phyloP scores from a whole-genome alignment of 2,888 invertebrate genomes.

The Luperina nickerlii region DNA sequence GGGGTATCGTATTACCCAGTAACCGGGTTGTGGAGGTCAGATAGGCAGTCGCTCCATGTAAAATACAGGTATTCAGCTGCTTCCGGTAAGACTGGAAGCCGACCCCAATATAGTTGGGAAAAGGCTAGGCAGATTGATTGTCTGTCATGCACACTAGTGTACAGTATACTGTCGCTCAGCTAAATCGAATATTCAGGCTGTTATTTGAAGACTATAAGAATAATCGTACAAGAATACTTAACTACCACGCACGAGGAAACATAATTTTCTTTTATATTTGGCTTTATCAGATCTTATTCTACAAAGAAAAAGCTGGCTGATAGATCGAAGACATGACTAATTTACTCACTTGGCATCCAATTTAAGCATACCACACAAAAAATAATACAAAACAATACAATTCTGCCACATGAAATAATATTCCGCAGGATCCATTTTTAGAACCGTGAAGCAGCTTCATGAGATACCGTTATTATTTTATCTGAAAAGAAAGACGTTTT shows the following conservation, averaged over 20 bases:
- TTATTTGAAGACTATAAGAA: too few species aligned
- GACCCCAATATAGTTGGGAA: too few species aligned
- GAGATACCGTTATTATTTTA: constrained; percentile 37
- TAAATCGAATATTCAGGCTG: neutral
- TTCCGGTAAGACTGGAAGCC: too few species aligned
- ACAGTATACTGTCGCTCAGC: neutral
- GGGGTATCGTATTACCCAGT: too few species aligned
- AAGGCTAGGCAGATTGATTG: too few species aligned
- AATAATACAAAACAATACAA: constrained; percentile 1
- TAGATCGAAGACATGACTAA: neutral
- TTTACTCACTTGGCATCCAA: neutral
- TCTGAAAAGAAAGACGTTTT: constrained; percentile 44
- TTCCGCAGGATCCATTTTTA: constrained; percentile 26
- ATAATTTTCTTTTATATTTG: neutral
- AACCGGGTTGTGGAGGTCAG: too few species aligned
- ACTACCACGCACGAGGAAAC: neutral
- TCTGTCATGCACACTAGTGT: neutral
- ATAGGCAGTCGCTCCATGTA: too few species aligned
- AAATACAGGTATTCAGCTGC: too few species aligned
- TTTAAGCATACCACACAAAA: neutral
- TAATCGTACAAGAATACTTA: neutral
- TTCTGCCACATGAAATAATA: constrained; percentile 14
- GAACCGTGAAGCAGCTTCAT: constrained; percentile 28
- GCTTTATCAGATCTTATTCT: neutral
- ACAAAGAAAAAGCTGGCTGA: neutral